Conservation (phyloP, 2,113 vertebrate species). For the Uropsilus gracilis region DNA sequence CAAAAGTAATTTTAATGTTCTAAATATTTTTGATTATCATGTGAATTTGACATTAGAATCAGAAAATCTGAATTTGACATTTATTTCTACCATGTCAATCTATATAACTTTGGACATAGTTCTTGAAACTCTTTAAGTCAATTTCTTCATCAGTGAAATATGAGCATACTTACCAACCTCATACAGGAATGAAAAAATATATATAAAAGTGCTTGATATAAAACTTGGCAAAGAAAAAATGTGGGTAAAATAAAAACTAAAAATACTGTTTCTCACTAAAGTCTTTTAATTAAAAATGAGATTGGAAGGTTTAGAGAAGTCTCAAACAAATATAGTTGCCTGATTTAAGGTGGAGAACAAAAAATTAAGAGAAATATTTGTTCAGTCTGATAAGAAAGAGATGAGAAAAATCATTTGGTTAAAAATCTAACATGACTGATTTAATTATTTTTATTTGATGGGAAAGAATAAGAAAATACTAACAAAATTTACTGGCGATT, state of each 20-base stretch:
- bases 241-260: neutral
- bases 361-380: neutral
- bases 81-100: neutral
- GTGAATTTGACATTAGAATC: neutral
- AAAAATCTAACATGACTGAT: neutral
- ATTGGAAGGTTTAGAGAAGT: neutral
- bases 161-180: neutral
- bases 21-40: neutral
- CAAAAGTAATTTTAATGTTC: neutral
- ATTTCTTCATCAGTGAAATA: neutral
- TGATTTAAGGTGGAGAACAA: neutral
- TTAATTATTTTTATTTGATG: neutral
- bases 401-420: neutral
- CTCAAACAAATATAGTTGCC: neutral
- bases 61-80: conserved; percentile 13
- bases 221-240: neutral
- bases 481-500: neutral
- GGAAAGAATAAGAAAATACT: conserved; percentile 2
- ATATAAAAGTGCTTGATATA: neutral
- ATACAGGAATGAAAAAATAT: neutral
- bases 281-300: conserved; percentile 6
- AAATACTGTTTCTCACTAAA: neutral
- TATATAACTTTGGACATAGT: neutral
- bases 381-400: neutral
- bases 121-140: neutral